Percentiles rank a stretch among this genome's conserved stretches.
These are phyloP conservation scores for Stomatorhinus ivindoensis DNA, from an alignment of 2,113 vertebrate species.

Conservation along the genomic window DNA sequence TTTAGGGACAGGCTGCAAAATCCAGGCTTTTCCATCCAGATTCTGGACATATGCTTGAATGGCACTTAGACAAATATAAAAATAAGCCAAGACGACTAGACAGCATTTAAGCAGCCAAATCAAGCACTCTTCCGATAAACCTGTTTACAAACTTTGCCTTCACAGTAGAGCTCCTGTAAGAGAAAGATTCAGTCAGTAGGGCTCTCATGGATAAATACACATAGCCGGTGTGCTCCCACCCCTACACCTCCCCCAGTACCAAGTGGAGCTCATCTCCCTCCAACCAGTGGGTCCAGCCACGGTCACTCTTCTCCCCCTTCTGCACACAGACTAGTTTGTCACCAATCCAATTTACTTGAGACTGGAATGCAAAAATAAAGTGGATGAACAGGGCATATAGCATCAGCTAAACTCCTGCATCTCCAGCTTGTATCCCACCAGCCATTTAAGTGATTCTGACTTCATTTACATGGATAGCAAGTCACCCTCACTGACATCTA, in stretches of 20 bases:
- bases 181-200: background rate
- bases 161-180: conserved; percentile 73
- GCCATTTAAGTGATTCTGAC: background rate
- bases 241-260: conserved; percentile 53
- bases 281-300: conserved; percentile 83
- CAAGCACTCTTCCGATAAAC: conserved; percentile 58
- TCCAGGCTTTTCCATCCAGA: background rate
- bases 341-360: conserved; percentile 69
- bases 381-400: background rate
- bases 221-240: background rate
- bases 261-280: conserved; percentile 71
- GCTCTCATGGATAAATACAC: background rate
- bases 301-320: conserved; percentile 73
- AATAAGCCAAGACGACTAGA: no score
- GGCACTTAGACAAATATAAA: background rate
- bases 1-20: background rate
- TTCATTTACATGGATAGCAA: background rate
- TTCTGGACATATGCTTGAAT: background rate
- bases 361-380: conserved; percentile 41
- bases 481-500: background rate
- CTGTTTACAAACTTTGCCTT: conserved; percentile 73
- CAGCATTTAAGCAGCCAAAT: conserved; percentile 2
- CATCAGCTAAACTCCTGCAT: background rate
- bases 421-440: background rate
- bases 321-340: conserved; percentile 76